Base-by-base conservation (phyloP, 92 coral and sea anemone genomes). In the Phenganax stokvisi region DNA sequence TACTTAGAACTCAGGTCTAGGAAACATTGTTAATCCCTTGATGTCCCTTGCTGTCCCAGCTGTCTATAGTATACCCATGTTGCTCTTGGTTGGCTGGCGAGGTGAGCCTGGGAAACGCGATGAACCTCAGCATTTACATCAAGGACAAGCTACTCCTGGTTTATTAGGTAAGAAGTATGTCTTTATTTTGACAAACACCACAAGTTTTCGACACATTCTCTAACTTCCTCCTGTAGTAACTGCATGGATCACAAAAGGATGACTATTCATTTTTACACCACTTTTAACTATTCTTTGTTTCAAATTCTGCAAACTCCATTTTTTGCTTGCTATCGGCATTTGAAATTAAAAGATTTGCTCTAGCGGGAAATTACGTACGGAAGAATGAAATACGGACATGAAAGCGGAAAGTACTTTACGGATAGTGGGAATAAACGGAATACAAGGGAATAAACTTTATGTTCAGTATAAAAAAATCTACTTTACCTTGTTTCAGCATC, bases 131-230 rank as follows among this genome's bases (percentile, higher is more conserved):
- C 98, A 94, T 80, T 71, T 88, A 70, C 91, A 92, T 56, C 98
- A 94, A 84, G 98, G 98, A 6, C 97, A 94, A 62, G 98, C 98
- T 13, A 94, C 98, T n/a, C 98, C 98, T 59, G 98, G 98, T 28
- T 88, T 93, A 58, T 89, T 93, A 59, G 98, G 98, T 93, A 85
- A 75, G 80, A 8, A 9, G 56, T 52, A 59, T 12, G 30, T 28
- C 28, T 61, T 17, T 2, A 13, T 0, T 0, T 61, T 7, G 8
- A 37, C 47, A 37, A 37, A 37, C 5, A 37, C 47, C 5, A 5
- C 47, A 37, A 0, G 47, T 5, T 37, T 1, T 0, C 5, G 0
- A 0, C 47, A 37, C 3, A 0, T 37, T 37, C 5, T 37, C 47
- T 0, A 37, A 5, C 5, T 37, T 37, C 47, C 47, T 37, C 3